Base-by-base conservation (phyloP, 2,888 invertebrate genomes). In the Zygaena filipendulae region DNA sequence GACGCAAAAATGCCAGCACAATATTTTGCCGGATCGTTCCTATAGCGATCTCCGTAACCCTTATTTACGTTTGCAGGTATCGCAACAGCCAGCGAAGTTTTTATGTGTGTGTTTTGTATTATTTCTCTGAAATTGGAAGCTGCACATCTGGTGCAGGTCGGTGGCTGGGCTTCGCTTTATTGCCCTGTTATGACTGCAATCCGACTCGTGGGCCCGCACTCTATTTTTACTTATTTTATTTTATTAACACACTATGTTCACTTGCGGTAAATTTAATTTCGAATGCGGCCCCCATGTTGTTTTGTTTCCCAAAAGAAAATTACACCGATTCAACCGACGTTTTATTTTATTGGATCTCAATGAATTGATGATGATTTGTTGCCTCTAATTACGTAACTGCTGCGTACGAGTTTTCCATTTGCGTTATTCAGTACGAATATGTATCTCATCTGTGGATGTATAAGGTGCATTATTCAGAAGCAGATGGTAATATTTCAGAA, bases 111-210 rank as follows among this genome's bases (percentile, higher is more conserved):
- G 51, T 56, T 58, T 54, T 55, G 56, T 60, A 59, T 62, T 59
- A 56, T 57, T 61, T 54, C 53, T 55, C 52, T 58, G 59, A 58
- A 59, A 59, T 62, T 60, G 60, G 61, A 62, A 49, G 57, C 48
- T 54, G 57, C 64, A 57, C 68, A 70, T 64, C 61, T 70, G 70
- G 58, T 57, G 59, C 58, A 56, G 50, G 48, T 41, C 43, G 49
- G 42, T 33, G 39, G 39, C 42, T 42, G 49, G 38, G 38, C 39
- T 40, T 44, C 46, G 53, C 51, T 59, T 68, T 69, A 70, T 68
- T 58, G 56, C 59, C 49, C 49, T 61, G 69, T 69, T 69, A 68
- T 69, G 64, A 60, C 62, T 67, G 66, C 69, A 66, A 62, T 61
- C 52, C 55, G 56, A 60, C 64, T 49, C 52, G 49, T 36, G 43